Evolutionary conservation across 1,140 invertebrate genomes (phyloP).

Genomic region (Drosophila kikkawai): DNA sequence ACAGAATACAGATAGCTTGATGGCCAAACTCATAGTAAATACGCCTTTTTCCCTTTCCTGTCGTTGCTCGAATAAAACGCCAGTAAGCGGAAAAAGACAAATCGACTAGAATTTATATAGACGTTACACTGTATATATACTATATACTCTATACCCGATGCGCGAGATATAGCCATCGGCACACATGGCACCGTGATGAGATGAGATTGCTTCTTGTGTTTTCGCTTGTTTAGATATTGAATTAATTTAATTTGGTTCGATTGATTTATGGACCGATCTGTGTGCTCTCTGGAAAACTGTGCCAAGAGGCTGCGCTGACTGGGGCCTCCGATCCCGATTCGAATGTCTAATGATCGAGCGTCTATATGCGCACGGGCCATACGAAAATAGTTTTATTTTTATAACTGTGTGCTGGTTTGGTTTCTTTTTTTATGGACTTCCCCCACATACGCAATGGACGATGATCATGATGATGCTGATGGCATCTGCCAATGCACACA

Average conservation of each 20-base stretch:
- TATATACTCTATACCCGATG: slow-evolving; percentile 7
- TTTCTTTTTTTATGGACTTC: slow-evolving; percentile 80
- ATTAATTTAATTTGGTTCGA: slow-evolving; percentile 79
- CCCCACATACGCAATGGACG: slow-evolving; percentile 67
- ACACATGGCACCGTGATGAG: slow-evolving; percentile 54
- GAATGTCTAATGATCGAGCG: slow-evolving; percentile 49
- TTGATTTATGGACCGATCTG: slow-evolving; percentile 72
- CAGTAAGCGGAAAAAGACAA: slow-evolving; percentile 85
- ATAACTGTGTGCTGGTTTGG: slow-evolving; percentile 80
- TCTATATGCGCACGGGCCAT: slow-evolving; percentile 63
- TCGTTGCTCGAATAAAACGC: slow-evolving; percentile 78
- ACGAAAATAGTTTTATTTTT: slow-evolving; percentile 82
- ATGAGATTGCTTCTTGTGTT: slow-evolving; percentile 33
- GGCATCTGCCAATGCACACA: slow-evolving; percentile 74
- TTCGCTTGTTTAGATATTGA: slow-evolving; percentile 52
- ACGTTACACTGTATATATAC: slow-evolving; percentile 18
- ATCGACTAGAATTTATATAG: slow-evolving; percentile 79
- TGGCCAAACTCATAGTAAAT: slow-evolving; percentile 80
- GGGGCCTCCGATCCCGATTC: slow-evolving; percentile 24
- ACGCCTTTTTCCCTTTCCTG: slow-evolving; percentile 85
- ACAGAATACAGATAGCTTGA: not conserved
- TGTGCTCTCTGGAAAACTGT: slow-evolving; percentile 72
- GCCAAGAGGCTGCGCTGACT: slow-evolving; percentile 58
- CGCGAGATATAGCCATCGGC: slow-evolving; percentile 12
- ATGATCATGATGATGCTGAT: slow-evolving; percentile 51